These are phyloP conservation scores for Stegastes partitus DNA, from an alignment of 2,113 vertebrate genomes.

Conservation along the genomic window DNA sequence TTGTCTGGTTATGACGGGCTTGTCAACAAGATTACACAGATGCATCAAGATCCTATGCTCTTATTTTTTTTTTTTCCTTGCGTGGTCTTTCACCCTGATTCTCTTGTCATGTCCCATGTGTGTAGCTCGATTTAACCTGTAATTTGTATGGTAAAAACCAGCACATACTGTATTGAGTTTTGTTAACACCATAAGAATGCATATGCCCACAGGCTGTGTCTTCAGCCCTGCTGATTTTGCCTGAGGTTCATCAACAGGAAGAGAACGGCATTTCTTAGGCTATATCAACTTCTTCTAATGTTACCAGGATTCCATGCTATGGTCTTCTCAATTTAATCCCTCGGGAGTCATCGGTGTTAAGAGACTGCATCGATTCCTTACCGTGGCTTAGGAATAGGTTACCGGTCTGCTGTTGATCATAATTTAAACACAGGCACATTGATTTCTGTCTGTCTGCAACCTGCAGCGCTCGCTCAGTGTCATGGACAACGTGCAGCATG, in stretches of 20 bases:
- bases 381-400: conserved; percentile 37
- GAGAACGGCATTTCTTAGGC: neutral
- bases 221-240: conserved; percentile 39
- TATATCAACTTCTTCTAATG: conserved; percentile 12
- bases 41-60: neutral
- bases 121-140: conserved; percentile 32
- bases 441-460: conserved; percentile 31
- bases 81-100: conserved; percentile 14
- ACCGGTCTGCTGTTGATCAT: conserved; percentile 28
- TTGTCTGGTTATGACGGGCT: neutral
- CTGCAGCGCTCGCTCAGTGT: conserved; percentile 35
- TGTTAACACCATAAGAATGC: conserved; percentile 24
- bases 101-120: conserved; percentile 14
- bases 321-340: conserved; percentile 1
- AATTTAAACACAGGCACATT: conserved; percentile 46
- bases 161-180: conserved; percentile 9
- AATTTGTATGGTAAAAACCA: conserved; percentile 31
- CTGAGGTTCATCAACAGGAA: conserved; percentile 41
- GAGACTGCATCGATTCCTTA: conserved; percentile 28
- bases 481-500: conserved; percentile 28
- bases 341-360: conserved; percentile 17
- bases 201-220: conserved; percentile 32
- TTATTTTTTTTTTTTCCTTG: conserved; percentile 6
- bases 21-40: neutral
- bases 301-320: neutral